These are phyloP conservation scores for Urocyon cinereoargenteus DNA, from an alignment of 2,797 vertebrate species.

Conservation along the genomic window DNA sequence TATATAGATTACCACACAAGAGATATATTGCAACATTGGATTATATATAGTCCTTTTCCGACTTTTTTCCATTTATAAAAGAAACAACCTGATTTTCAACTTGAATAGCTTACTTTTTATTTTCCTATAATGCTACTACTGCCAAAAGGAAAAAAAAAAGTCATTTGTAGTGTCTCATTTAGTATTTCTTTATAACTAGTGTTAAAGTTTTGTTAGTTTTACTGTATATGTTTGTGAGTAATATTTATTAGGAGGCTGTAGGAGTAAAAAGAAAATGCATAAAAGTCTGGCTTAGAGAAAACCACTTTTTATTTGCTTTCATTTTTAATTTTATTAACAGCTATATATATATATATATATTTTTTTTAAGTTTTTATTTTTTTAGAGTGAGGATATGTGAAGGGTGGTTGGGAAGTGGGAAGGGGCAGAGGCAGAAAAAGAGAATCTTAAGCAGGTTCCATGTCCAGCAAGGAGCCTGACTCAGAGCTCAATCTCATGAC, in stretches of 20 bases:
- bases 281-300: constrained; percentile 23
- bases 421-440: not conserved
- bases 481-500: not conserved
- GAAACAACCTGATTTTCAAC: not conserved
- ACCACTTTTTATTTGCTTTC: constrained; percentile 47
- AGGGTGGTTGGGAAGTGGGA: not conserved
- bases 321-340: constrained; percentile 48
- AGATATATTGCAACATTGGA: not conserved
- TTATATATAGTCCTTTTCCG: constrained; percentile 35
- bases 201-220: constrained; percentile 62
- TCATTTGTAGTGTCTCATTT: constrained; percentile 31
- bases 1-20: not conserved
- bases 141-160: constrained; percentile 4
- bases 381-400: not conserved
- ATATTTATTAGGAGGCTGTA: constrained; percentile 28
- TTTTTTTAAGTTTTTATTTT: not conserved
- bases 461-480: no score
- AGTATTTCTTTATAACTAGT: constrained; percentile 44
- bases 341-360: not conserved
- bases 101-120: not conserved
- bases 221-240: not conserved
- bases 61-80: constrained; percentile 50
- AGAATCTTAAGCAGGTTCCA: not conserved
- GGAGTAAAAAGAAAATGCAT: not conserved
- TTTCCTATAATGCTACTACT: constrained; percentile 21